These are phyloP conservation scores for Argopecten irradians DNA, from an alignment of 1,140 invertebrate species.

Conservation along the genomic window DNA sequence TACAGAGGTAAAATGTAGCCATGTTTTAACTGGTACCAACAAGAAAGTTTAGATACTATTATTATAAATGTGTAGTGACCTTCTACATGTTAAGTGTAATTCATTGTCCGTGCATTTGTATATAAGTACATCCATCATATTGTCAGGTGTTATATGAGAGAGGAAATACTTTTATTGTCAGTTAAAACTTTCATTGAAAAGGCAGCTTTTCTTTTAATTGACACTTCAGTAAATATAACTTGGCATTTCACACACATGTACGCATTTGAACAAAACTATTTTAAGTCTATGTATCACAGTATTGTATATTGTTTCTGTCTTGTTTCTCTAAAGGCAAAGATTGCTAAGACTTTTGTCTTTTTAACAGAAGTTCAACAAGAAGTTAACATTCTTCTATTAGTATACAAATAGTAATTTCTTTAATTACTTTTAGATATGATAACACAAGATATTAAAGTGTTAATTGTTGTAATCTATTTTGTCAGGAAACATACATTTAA, in stretches of 20 bases:
- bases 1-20: not conserved
- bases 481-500: not conserved
- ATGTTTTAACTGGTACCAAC: not conserved
- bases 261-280: not conserved
- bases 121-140: not conserved
- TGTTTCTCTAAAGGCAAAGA: not conserved
- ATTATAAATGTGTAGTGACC: not conserved
- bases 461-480: not conserved
- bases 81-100: not conserved
- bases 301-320: too few species aligned
- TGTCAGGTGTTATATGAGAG: not conserved
- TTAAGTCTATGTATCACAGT: not conserved
- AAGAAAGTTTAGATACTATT: not conserved
- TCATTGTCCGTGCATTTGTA: not conserved
- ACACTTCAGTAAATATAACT: not conserved
- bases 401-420: not conserved
- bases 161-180: not conserved
- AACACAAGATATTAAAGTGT: not conserved
- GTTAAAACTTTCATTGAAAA: constrained; percentile 5
- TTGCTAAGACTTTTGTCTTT: not conserved
- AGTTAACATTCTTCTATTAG: not conserved
- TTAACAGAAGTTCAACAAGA: not conserved
- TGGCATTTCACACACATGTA: not conserved
- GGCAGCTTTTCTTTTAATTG: constrained; percentile 19
- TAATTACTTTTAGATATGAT: too few species aligned